phyloP scores from a whole-genome alignment of 2,888 invertebrate species.

The Leptinotarsa tumamoca region DNA sequence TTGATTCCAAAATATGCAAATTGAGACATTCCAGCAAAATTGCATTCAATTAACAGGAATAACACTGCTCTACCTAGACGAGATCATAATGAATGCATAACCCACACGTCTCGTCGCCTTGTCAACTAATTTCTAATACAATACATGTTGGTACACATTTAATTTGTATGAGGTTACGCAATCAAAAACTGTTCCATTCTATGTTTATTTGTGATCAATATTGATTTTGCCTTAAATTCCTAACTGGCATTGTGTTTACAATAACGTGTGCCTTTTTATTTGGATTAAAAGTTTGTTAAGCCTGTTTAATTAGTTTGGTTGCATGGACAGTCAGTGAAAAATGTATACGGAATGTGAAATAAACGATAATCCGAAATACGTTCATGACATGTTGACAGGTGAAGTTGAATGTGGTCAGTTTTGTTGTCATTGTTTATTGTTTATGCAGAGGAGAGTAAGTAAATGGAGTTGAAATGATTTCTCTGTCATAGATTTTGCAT shows the following conservation, averaged over 20 bases:
- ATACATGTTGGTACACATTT: neutral
- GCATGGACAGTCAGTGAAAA: neutral
- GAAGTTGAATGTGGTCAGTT: too few species aligned
- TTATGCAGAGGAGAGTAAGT: too few species aligned
- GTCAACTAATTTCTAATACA: neutral
- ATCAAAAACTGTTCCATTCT: neutral
- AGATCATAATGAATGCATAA: too few species aligned
- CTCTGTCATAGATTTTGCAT: too few species aligned
- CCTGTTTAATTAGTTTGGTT: conserved; percentile 8
- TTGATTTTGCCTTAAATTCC: neutral
- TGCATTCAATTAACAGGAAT: too few species aligned
- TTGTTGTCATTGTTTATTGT: too few species aligned
- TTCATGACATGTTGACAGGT: too few species aligned
- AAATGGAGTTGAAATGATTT: too few species aligned
- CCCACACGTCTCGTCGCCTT: too few species aligned
- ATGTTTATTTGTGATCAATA: neutral
- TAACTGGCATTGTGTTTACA: neutral
- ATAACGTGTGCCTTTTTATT: neutral
- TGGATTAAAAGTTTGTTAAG: conserved; percentile 14
- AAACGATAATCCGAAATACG: neutral
- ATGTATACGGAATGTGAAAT: neutral
- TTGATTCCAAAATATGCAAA: too few species aligned
- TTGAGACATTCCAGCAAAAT: too few species aligned
- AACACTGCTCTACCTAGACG: too few species aligned
- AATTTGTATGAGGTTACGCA: neutral